Conservation (phyloP, 35 echinoderm and acorn worm genomes). For the Stichopus chloronotus region DNA sequence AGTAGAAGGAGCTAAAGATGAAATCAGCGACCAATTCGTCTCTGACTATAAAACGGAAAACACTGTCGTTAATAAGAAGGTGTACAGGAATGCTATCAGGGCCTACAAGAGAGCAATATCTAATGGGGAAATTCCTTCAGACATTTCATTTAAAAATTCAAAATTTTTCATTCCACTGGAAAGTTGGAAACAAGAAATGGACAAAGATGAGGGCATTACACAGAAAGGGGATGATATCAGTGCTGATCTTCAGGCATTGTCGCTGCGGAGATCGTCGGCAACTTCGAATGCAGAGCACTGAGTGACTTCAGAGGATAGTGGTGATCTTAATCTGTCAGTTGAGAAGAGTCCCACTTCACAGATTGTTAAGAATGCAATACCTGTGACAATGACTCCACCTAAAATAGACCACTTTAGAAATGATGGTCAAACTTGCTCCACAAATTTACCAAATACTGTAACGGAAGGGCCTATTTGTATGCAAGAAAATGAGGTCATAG, state of each 20-base stretch:
- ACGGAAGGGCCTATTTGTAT: background rate
- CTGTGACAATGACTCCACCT: background rate
- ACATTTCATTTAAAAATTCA: constrained; percentile 10
- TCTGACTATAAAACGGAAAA: constrained; percentile 45
- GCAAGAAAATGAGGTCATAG: background rate
- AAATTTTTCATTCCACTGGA: constrained; percentile 35
- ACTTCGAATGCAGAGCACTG: too few relatives aligned
- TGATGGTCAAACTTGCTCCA: background rate
- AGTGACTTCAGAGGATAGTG: too few relatives aligned
- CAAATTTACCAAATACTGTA: background rate
- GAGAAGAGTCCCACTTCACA: background rate
- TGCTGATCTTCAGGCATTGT: background rate
- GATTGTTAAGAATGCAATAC: background rate
- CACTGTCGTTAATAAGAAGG: constrained; percentile 43
- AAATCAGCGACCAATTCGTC: background rate
- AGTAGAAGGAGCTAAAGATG: background rate
- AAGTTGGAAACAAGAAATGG: constrained; percentile 6
- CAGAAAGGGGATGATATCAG: background rate
- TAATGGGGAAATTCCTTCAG: background rate
- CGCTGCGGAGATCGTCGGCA: too few relatives aligned
- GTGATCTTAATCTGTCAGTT: too few relatives aligned
- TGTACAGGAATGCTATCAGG: constrained; percentile 41
- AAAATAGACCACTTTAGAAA: background rate
- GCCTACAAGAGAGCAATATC: constrained; percentile 28
- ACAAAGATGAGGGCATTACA: background rate